phyloP scores from a whole-genome alignment of 2,797 vertebrate species.

The Lepidocolaptes lacrymiger region DNA sequence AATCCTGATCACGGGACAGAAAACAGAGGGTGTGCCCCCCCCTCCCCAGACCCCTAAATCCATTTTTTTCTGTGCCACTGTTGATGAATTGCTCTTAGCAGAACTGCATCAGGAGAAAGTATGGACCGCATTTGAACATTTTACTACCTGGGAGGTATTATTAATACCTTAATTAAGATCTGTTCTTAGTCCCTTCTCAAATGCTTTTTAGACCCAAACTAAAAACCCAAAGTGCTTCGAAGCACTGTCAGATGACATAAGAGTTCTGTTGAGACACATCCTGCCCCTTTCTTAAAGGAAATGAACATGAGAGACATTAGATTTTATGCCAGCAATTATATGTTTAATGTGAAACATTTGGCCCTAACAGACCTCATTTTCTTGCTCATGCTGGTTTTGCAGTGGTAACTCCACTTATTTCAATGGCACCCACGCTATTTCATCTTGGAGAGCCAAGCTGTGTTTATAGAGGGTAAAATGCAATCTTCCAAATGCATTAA shows the following conservation, averaged over 20 bases:
- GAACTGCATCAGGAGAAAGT: not conserved
- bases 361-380: not conserved
- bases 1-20: not conserved
- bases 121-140: not conserved
- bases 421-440: not conserved
- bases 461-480: not conserved
- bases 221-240: not conserved
- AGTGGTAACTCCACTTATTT: not conserved
- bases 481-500: not conserved
- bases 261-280: constrained; percentile 18
- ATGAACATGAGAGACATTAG: not conserved
- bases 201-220: not conserved
- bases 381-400: not conserved
- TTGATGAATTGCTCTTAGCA: not conserved
- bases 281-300: not conserved
- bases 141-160: not conserved
- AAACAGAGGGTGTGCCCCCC: not conserved
- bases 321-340: constrained; percentile 22
- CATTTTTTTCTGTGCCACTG: not conserved
- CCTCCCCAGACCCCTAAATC: not conserved
- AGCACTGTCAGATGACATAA: not conserved
- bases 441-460: not conserved
- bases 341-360: constrained; percentile 33
- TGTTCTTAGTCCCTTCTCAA: not conserved
- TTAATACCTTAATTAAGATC: not conserved